Evolutionary conservation across 23 tunicate species (phyloP).

Genomic region (Botrylloides violaceus): DNA sequence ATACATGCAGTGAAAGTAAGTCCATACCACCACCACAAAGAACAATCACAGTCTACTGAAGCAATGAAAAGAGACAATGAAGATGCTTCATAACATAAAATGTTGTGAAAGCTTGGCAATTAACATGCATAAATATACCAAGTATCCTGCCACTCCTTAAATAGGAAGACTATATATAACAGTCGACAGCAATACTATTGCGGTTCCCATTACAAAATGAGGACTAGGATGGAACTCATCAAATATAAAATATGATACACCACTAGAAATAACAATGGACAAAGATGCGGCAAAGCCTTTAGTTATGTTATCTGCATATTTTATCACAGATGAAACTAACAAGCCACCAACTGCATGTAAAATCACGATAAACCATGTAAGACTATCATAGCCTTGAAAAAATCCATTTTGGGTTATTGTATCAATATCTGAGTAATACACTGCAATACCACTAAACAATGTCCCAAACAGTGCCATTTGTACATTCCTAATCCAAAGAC

Average conservation of each 20-base stretch:
- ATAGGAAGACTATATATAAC: slow-evolving; percentile 3
- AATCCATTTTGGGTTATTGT: slow-evolving; percentile 34
- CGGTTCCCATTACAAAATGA: slow-evolving; percentile 17
- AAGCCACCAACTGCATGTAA: slow-evolving; percentile 87
- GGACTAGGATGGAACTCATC: slow-evolving; percentile 48
- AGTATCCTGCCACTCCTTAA: too few relatives aligned
- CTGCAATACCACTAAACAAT: slow-evolving; percentile 31
- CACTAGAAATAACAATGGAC: slow-evolving; percentile 56
- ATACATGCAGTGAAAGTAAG: too few relatives aligned
- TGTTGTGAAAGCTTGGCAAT: too few relatives aligned
- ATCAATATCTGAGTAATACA: slow-evolving; percentile 20
- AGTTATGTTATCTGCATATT: slow-evolving; percentile 69
- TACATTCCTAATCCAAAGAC: slow-evolving; percentile 64
- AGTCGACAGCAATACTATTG: not conserved
- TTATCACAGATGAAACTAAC: slow-evolving; percentile 57
- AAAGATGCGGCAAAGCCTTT: slow-evolving; percentile 73
- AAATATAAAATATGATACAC: slow-evolving; percentile 46
- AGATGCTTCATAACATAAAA: too few relatives aligned
- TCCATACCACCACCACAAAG: too few relatives aligned
- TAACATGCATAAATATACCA: too few relatives aligned
- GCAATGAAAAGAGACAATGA: too few relatives aligned
- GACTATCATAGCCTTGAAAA: slow-evolving; percentile 53
- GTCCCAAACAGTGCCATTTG: slow-evolving; percentile 75
- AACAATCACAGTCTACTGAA: too few relatives aligned
- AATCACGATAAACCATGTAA: slow-evolving; percentile 35